A percentile compares a stretch with the other conserved stretches of the same genome.
phyloP scores from a whole-genome alignment of 2,113 vertebrate genomes.

The Castor canadensis region DNA sequence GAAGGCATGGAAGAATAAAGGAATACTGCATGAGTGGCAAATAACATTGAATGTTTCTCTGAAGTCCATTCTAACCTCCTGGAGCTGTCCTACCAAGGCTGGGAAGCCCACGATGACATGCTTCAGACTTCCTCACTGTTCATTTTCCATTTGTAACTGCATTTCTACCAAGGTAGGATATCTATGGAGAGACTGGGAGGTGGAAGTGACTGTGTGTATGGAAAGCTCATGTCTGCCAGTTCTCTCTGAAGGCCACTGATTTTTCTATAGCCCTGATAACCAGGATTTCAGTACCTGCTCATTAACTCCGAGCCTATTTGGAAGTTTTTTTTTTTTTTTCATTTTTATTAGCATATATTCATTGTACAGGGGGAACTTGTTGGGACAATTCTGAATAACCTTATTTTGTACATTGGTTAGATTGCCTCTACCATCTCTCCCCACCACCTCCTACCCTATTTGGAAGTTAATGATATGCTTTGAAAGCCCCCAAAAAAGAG shows the following conservation, averaged over 20 bases:
- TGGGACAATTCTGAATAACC: too few species aligned
- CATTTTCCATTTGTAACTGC: not conserved
- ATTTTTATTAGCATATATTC: too few species aligned
- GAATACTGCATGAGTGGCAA: rapidly evolving
- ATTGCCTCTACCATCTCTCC: too few species aligned
- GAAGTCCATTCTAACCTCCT: not conserved
- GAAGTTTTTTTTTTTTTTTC: too few species aligned
- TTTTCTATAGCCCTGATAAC: not conserved
- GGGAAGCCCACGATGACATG: not conserved
- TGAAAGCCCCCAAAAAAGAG: not conserved
- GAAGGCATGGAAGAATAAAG: not conserved
- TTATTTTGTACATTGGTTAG: too few species aligned
- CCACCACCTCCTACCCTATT: not conserved
- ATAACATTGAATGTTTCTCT: not conserved
- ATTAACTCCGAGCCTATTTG: not conserved
- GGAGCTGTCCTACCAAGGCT: not conserved
- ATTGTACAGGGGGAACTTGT: too few species aligned
- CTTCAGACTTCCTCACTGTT: not conserved
- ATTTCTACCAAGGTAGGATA: not conserved
- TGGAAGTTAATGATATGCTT: not conserved
- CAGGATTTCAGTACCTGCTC: not conserved
- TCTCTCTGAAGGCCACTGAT: not conserved
- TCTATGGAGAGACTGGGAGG: not conserved
- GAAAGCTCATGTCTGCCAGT: not conserved
- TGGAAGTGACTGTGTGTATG: not conserved